phyloP scores from a whole-genome alignment of 1,140 invertebrate species.

The Cotesia glomerata region DNA sequence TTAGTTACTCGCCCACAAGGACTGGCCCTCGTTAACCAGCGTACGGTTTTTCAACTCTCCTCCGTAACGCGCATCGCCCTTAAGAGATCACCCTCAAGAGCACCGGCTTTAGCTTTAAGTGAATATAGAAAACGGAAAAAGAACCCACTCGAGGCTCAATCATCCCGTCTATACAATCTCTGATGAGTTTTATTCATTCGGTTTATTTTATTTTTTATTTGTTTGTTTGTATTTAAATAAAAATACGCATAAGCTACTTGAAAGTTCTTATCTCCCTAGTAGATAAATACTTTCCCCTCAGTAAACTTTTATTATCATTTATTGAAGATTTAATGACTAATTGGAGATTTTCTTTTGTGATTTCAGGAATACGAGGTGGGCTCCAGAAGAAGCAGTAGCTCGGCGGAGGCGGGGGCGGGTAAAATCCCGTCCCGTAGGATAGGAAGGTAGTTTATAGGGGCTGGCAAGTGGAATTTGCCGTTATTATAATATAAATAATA shows the following conservation, averaged over 20 bases:
- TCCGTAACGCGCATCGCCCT: conserved; percentile 13
- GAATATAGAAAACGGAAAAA: not conserved
- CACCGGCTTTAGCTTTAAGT: not conserved
- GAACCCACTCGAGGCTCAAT: conserved; percentile 4
- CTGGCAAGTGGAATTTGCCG: conserved; percentile 37
- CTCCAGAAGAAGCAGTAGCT: conserved; percentile 1
- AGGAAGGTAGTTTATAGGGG: conserved; percentile 44
- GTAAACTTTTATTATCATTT: not conserved
- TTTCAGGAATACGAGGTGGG: conserved; percentile 20
- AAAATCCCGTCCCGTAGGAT: conserved; percentile 40
- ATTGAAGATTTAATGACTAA: not conserved
- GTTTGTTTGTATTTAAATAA: not conserved
- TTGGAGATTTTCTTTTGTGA: not conserved
- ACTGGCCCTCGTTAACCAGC: conserved; percentile 30
- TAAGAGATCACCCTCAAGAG: conserved; percentile 18
- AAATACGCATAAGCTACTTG: not conserved
- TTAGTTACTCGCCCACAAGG: conserved; percentile 36
- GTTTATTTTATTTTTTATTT: not conserved
- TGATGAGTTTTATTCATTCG: conserved; percentile 11
- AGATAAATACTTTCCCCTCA: not conserved
- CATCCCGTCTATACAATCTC: not conserved
- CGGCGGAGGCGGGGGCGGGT: conserved; percentile 26
- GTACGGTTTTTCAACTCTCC: not conserved
- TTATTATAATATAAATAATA: conserved; percentile 26
- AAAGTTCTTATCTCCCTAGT: not conserved